These are phyloP conservation scores for Aspidapion aeneum DNA, from an alignment of 2,888 invertebrate genomes.

Conservation along the genomic window DNA sequence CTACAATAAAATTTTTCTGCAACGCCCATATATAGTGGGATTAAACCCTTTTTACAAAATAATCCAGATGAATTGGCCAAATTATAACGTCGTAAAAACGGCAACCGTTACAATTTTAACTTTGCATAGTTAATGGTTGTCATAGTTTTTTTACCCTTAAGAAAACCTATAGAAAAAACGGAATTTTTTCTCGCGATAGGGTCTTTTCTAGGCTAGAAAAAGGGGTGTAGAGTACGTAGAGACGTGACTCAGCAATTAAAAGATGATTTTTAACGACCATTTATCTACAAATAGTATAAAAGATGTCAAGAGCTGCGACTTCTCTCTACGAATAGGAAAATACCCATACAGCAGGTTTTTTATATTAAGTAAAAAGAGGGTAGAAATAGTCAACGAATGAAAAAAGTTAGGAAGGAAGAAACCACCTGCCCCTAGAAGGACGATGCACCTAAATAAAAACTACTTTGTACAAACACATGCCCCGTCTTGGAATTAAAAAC, in stretches of 20 bases:
- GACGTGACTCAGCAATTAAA: constrained; percentile 23
- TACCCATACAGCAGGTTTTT: neutral
- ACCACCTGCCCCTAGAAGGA: neutral
- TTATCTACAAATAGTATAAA: neutral
- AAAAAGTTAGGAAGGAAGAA: neutral
- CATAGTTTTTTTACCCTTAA: constrained; percentile 9
- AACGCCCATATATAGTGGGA: neutral
- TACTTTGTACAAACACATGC: no score
- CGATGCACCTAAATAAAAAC: neutral
- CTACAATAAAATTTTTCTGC: neutral
- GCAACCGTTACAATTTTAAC: constrained; percentile 23
- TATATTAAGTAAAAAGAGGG: neutral
- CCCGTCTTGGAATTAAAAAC: no score
- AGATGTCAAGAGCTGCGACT: neutral
- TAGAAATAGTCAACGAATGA: neutral
- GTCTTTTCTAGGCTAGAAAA: constrained; percentile 10
- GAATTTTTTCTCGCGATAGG: neutral
- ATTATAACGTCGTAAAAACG: constrained; percentile 24
- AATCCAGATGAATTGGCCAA: constrained; percentile 24
- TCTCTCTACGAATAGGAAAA: no score
- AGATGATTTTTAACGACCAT: constrained; percentile 18
- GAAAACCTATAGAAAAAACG: constrained; percentile 6
- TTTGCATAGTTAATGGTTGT: constrained; percentile 13
- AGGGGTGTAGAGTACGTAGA: constrained; percentile 9
- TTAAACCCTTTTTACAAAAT: constrained; percentile 8